phyloP scores from a whole-genome alignment of 53 echinoderm and acorn worm species.

The Mesocentrotus franciscanus region DNA sequence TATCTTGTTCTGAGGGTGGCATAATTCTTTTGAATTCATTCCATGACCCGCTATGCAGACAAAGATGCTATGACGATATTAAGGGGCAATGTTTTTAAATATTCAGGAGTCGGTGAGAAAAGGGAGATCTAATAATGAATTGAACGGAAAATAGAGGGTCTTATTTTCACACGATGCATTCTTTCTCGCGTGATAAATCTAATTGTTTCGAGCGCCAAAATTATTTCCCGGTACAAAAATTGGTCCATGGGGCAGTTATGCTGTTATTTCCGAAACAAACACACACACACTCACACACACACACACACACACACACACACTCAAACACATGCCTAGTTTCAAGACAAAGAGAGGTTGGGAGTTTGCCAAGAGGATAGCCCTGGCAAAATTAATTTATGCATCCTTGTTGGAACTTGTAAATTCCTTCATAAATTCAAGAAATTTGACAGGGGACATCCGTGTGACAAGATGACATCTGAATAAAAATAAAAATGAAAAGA shows the following conservation, averaged over 20 bases:
- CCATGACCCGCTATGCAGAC: not conserved
- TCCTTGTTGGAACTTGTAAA: constrained; percentile 44
- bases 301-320: not conserved
- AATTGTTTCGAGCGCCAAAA: not conserved
- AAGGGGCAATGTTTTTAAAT: not conserved
- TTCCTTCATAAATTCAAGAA: constrained; percentile 6
- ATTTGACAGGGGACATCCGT: constrained; percentile 40
- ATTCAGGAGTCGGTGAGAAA: not conserved
- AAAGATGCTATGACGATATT: not conserved
- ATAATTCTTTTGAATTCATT: not conserved
- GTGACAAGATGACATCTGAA: constrained; percentile 38
- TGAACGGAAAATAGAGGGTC: no score
- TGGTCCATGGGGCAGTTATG: not conserved
- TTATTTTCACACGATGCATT: not conserved
- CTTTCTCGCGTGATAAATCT: constrained; percentile 1
- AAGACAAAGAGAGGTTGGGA: not conserved
- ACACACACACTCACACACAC: not conserved
- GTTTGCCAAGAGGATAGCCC: constrained; percentile 24
- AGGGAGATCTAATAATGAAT: not conserved
- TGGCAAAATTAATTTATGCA: constrained; percentile 53
- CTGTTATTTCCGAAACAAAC: not conserved
- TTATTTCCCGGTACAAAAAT: not conserved
- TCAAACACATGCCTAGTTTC: not conserved
- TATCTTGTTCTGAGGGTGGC: not conserved
- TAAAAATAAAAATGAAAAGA: not conserved